Conservation (phyloP, 2,888 invertebrate genomes). For the Eristalis tenax region DNA sequence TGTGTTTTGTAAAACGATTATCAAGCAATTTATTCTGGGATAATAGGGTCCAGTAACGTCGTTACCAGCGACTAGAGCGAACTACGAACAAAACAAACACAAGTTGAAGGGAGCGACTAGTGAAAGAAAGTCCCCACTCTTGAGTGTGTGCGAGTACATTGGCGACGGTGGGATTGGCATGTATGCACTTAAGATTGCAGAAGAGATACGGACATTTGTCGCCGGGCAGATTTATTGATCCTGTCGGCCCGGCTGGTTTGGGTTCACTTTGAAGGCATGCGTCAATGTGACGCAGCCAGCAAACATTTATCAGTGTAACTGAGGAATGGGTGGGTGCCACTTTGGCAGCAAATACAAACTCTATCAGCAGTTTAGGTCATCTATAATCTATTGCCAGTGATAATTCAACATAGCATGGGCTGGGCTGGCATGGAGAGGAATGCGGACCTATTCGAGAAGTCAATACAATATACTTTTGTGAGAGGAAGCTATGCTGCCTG, state of each 20-base stretch:
- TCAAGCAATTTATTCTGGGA: constrained; percentile 74
- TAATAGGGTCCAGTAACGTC: constrained; percentile 67
- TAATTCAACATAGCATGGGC: neutral
- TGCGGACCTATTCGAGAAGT: neutral
- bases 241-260: constrained; percentile 39
- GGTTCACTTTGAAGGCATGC: constrained; percentile 45
- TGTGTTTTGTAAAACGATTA: constrained; percentile 75
- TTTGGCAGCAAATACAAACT: constrained; percentile 11
- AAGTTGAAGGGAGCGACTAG: constrained; percentile 5
- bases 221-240: constrained; percentile 48
- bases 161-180: constrained; percentile 7
- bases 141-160: neutral
- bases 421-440: neutral
- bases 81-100: constrained; percentile 10
- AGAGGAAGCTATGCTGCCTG: neutral
- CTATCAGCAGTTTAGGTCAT: neutral
- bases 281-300: constrained; percentile 15
- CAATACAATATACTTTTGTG: neutral
- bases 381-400: neutral
- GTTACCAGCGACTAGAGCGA: constrained; percentile 39
- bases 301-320: constrained; percentile 32
- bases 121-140: constrained; percentile 12
- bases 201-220: neutral
- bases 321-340: neutral
- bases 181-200: constrained; percentile 8